Conservation (phyloP, 92 coral and sea anemone genomes). For the Phenganax stokvisi region DNA sequence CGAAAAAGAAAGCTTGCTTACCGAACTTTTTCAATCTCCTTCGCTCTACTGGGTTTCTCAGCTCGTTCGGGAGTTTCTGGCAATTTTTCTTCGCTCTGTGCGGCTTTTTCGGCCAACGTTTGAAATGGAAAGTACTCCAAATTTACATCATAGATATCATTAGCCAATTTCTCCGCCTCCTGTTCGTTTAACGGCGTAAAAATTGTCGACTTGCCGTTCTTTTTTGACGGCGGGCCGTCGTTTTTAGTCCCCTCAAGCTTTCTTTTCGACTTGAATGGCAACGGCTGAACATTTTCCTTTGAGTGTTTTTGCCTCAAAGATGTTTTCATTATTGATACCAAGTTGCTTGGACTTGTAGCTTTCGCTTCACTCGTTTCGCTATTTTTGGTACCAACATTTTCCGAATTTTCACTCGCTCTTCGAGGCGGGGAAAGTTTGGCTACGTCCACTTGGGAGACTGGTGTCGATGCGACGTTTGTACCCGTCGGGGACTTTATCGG, state of each 20-base stretch:
- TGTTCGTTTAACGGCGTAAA: slow-evolving; percentile 38
- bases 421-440: neutral
- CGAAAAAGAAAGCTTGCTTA: neutral
- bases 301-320: slow-evolving; percentile 15
- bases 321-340: slow-evolving; percentile 19
- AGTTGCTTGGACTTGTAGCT: slow-evolving; percentile 7
- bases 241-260: slow-evolving; percentile 9
- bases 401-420: neutral
- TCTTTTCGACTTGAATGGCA: slow-evolving; percentile 13
- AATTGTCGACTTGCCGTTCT: slow-evolving; percentile 31
- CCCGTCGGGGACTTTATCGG: neutral
- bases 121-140: slow-evolving; percentile 39
- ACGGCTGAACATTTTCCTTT: slow-evolving; percentile 32
- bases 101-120: slow-evolving; percentile 37
- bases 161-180: slow-evolving; percentile 34
- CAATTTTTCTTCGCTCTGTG: slow-evolving; percentile 10
- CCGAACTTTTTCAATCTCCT: slow-evolving; percentile 35
- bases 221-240: slow-evolving; percentile 14
- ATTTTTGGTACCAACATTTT: neutral
- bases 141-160: slow-evolving; percentile 35
- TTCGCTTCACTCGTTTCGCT: slow-evolving; percentile 6
- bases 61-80: neutral
- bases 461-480: slow-evolving; percentile 1
- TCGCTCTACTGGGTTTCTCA: slow-evolving; percentile 6
- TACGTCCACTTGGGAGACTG: slow-evolving; percentile 9